Evolutionary conservation across 2,888 invertebrate species (phyloP), one percentile per base, ranked within the genome.

Genomic region (Tryphoninae sp.): DNA sequence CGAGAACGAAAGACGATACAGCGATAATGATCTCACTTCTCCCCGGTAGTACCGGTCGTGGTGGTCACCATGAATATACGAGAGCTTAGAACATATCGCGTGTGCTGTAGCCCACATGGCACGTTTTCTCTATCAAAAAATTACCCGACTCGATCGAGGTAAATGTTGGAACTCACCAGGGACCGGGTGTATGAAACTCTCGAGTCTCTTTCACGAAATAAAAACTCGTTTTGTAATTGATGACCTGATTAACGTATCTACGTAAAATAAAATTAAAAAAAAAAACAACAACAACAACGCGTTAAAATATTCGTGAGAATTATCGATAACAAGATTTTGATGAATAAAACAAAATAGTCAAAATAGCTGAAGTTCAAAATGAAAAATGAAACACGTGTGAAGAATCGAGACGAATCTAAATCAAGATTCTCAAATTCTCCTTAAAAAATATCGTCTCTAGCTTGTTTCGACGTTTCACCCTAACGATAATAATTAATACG

Each of bases 341-440:
- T 9, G 19, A 55, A 55, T 8, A 55, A 55, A 13, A 49, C 2
- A 49, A 49, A 49, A 13, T 13, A 49, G n/a, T 11, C 13, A 7
- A 1, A n/a, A 55, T 55, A 7, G 7, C 6, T 19, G 55, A 55
- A 55, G 19, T 19, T 19, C 19, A 19, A 19, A 19, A 19, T 19
- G 19, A 19, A 19, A 19, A 19, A 19, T 19, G 19, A 19, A 16
- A 8, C 55, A 2, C 22, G 33, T 2, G 1, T 11, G 22, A 22
- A 51, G 61, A 68, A 68, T 67, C 22, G 67, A 65, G 45, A 6
- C 49, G 33, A 49, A 80, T 69, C 77, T 74, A 83, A 77, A 81
- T 78, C 58, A 71, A 81, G 82, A 64, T 78, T 73, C 68, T 76
- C 82, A 76, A 82, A 78, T 80, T 79, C 65, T 71, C 55, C 42